Evolutionary conservation across 2,888 invertebrate genomes (phyloP).

Genomic region (Lepeophtheirus nordmannii): DNA sequence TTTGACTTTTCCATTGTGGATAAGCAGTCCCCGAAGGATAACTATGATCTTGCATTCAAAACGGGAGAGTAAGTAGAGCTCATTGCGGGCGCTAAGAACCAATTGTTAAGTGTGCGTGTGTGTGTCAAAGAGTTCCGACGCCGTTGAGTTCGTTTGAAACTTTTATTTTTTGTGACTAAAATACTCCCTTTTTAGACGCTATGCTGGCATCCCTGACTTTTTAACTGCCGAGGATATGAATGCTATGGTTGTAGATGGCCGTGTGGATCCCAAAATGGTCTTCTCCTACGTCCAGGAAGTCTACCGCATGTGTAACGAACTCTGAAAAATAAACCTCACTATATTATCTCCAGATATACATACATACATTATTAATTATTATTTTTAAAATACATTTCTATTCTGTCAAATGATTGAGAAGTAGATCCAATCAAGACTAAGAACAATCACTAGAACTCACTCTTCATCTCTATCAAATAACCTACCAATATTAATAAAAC

Average conservation of each 20-base stretch:
- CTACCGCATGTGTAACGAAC: conserved; percentile 44
- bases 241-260: conserved; percentile 15
- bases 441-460: too few species aligned
- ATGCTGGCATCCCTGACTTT: conserved; percentile 24
- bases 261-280: conserved; percentile 38
- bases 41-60: conserved; percentile 93
- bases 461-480: too few species aligned
- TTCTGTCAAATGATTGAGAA: too few species aligned
- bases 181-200: conserved; percentile 17
- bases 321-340: conserved; percentile 7
- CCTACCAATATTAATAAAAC: too few species aligned
- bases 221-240: conserved; percentile 25
- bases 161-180: neutral
- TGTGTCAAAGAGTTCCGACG: too few species aligned
- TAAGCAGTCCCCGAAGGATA: conserved; percentile 73
- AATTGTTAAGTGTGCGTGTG: neutral
- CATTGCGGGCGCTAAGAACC: neutral
- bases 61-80: conserved; percentile 85
- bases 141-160: too few species aligned
- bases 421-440: too few species aligned
- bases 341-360: neutral
- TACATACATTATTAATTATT: too few species aligned
- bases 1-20: conserved; percentile 81
- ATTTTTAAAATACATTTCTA: too few species aligned
- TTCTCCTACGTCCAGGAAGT: conserved; percentile 96